Evolutionary conservation across 2,797 vertebrate species (phyloP).

Genomic region (Acanthurus leucopareius): DNA sequence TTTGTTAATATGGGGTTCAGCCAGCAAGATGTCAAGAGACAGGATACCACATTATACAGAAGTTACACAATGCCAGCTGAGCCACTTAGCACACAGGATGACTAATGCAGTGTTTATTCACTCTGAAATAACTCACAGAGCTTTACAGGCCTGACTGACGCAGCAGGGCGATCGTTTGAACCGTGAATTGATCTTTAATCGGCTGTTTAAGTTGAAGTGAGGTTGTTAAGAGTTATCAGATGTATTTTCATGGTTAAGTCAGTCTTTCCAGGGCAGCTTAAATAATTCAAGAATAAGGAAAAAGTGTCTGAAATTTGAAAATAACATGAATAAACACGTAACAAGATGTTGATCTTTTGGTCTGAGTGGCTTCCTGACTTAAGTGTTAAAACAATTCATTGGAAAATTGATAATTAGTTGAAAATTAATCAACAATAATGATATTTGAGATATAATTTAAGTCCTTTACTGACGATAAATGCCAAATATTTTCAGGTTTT

Average conservation of each 20-base stretch:
- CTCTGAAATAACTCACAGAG: conserved; percentile 27
- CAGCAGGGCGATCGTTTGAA: conserved; percentile 20
- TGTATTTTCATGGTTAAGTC: neutral
- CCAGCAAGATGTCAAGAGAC: conserved; percentile 72
- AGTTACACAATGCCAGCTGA: conserved; percentile 72
- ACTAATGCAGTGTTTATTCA: conserved; percentile 67
- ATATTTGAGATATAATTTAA: too few relatives aligned
- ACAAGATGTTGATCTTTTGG: too few relatives aligned
- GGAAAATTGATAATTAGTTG: too few relatives aligned
- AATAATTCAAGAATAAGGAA: neutral
- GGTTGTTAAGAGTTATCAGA: too few relatives aligned
- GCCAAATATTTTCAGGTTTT: too few relatives aligned
- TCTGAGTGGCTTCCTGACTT: too few relatives aligned
- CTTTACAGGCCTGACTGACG: conserved; percentile 10
- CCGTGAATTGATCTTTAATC: conserved; percentile 35
- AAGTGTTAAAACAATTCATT: too few relatives aligned
- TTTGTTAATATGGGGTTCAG: conserved; percentile 64
- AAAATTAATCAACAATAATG: too few relatives aligned
- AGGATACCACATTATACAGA: conserved; percentile 53
- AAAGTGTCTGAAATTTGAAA: neutral
- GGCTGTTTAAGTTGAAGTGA: neutral
- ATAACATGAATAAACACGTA: too few relatives aligned
- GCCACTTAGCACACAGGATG: conserved; percentile 57
- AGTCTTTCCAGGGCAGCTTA: neutral
- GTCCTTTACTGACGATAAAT: too few relatives aligned